These are phyloP conservation scores for Drosophila bocki DNA, from an alignment of 1,140 invertebrate genomes.

Conservation along the genomic window DNA sequence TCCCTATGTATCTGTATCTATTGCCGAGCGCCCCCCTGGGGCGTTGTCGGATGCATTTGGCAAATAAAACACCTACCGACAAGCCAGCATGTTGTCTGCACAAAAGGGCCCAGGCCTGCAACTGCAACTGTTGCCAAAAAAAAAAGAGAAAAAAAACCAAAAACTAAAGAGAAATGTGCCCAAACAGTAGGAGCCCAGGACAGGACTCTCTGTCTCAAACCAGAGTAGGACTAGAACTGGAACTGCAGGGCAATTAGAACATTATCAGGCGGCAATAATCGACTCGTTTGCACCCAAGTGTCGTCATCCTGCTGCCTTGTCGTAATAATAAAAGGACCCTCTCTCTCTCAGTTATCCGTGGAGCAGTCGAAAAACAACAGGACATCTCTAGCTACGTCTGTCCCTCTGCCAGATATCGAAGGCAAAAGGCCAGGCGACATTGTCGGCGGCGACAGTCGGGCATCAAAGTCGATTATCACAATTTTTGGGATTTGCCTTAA, in stretches of 20 bases:
- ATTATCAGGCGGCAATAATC: conserved; percentile 82
- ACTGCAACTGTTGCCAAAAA: conserved; percentile 52
- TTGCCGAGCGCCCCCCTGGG: conserved; percentile 10
- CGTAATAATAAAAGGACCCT: conserved; percentile 61
- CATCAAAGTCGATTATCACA: conserved; percentile 81
- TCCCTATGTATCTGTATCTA: conserved; percentile 12
- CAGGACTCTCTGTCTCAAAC: not conserved
- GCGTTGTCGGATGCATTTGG: conserved; percentile 49
- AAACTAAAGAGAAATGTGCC: conserved; percentile 23
- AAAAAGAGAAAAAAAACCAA: conserved; percentile 2
- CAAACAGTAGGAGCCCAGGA: conserved; percentile 67
- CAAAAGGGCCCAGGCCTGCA: conserved; percentile 29
- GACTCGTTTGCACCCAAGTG: conserved; percentile 81
- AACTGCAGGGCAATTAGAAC: conserved; percentile 78
- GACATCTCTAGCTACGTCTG: conserved; percentile 19
- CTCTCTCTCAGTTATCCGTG: conserved; percentile 3
- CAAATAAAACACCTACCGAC: conserved; percentile 60
- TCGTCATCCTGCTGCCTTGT: conserved; percentile 58
- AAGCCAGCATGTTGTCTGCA: conserved; percentile 55
- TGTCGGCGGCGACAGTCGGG: conserved; percentile 49
- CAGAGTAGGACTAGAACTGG: not conserved
- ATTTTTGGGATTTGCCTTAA: conserved; percentile 79
- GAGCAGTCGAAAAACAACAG: conserved; percentile 49
- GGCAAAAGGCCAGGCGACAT: conserved; percentile 20
- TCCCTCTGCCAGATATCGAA: not conserved